Evolutionary conservation across 2,797 vertebrate species (phyloP).

Genomic region (Strix occidentalis): DNA sequence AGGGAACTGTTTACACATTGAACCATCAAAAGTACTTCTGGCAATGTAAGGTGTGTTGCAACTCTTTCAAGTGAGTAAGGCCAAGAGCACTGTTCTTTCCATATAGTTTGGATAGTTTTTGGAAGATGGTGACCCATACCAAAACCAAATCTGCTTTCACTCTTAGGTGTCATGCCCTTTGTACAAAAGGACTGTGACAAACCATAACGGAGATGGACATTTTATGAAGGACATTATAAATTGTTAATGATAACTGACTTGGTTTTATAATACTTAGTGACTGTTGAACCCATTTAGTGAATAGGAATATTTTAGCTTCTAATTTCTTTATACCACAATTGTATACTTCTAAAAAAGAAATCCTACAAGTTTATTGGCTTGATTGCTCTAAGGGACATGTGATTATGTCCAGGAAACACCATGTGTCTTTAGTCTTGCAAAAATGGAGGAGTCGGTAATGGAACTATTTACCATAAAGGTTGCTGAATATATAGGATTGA

Average conservation of each 20-base stretch:
- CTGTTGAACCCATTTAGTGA: not conserved
- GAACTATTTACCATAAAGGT: not conserved
- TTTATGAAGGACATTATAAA: not conserved
- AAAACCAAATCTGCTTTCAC: not conserved
- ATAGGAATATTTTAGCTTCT: not conserved
- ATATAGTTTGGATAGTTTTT: not conserved
- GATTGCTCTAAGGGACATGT: not conserved
- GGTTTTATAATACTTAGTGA: not conserved
- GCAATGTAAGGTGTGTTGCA: not conserved
- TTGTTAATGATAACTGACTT: not conserved
- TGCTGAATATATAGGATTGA: not conserved
- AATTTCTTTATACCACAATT: not conserved
- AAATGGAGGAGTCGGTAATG: not conserved
- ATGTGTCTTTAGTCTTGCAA: not conserved
- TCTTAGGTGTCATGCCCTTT: not conserved
- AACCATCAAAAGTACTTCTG: not conserved
- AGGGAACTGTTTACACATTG: not conserved
- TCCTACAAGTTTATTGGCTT: not conserved
- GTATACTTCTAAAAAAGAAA: not conserved
- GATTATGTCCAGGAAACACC: not conserved
- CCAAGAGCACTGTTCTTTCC: not conserved
- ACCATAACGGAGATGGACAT: not conserved
- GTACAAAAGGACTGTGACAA: not conserved
- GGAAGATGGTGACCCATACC: not conserved
- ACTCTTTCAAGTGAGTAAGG: not conserved